phyloP scores from a whole-genome alignment of 2,888 invertebrate species.

The Morpho achilles region DNA sequence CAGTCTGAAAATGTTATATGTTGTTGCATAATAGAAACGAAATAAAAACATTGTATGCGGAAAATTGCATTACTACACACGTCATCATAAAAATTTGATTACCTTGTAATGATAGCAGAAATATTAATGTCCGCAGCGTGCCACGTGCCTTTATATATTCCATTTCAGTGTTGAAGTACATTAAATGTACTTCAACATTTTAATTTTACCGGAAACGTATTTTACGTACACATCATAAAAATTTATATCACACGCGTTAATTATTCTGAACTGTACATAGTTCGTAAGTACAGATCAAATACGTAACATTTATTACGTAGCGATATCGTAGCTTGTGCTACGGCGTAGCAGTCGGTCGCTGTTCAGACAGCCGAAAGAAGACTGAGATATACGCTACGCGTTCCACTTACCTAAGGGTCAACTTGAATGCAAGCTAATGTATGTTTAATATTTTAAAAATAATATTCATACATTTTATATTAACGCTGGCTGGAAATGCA shows the following conservation, averaged over 20 bases:
- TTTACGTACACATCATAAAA: slow-evolving; percentile 6
- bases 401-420: slow-evolving; percentile 9
- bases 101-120: slow-evolving; percentile 27
- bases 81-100: slow-evolving; percentile 10
- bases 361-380: slow-evolving; percentile 22
- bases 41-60: not conserved
- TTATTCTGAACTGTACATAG: not conserved
- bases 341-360: slow-evolving; percentile 24
- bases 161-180: slow-evolving; percentile 7
- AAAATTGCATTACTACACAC: not conserved
- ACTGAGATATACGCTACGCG: slow-evolving; percentile 25
- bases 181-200: too few relatives aligned
- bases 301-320: slow-evolving; percentile 17
- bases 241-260: not conserved
- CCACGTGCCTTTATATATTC: slow-evolving; percentile 17
- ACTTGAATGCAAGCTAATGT: slow-evolving; percentile 10
- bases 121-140: slow-evolving; percentile 22
- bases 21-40: not conserved
- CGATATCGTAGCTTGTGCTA: slow-evolving; percentile 16
- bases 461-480: not conserved
- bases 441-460: not conserved
- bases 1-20: not conserved
- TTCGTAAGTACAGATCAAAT: slow-evolving; percentile 7
- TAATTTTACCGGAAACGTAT: slow-evolving; percentile 2
- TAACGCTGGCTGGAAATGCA: not conserved